These are phyloP conservation scores for Pan troglodytes DNA, from an alignment of 2,113 vertebrate species.

Conservation along the genomic window DNA sequence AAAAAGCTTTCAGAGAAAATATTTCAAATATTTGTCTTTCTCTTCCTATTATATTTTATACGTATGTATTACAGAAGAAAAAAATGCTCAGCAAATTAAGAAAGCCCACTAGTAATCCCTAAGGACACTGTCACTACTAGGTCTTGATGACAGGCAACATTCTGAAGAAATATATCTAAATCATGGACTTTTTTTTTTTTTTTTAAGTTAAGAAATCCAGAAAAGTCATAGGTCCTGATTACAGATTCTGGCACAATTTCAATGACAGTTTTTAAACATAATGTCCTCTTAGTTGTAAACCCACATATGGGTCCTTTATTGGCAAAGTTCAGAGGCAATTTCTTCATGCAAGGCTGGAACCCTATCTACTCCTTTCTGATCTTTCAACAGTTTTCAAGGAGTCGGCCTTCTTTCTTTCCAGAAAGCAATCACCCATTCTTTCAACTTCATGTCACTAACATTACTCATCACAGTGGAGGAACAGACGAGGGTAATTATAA, in stretches of 20 bases:
- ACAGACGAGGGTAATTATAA: background rate
- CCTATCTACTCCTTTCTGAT: slow-evolving; percentile 55
- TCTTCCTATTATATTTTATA: slow-evolving; percentile 29
- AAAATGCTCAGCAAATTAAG: slow-evolving; percentile 34
- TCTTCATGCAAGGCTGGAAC: slow-evolving; percentile 41
- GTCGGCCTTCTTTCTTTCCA: slow-evolving; percentile 57
- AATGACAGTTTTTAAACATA: slow-evolving; percentile 60
- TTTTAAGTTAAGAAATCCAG: slow-evolving; percentile 57
- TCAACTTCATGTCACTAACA: slow-evolving; percentile 59
- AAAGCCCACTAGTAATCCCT: background rate
- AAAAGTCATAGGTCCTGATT: slow-evolving; percentile 60
- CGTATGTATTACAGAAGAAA: slow-evolving; percentile 25
- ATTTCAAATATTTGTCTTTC: background rate
- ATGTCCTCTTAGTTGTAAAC: slow-evolving; percentile 50
- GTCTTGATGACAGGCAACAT: slow-evolving; percentile 50
- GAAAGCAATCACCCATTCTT: slow-evolving; percentile 71
- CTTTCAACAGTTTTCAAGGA: slow-evolving; percentile 65
- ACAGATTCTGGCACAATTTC: slow-evolving; percentile 56
- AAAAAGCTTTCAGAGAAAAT: background rate
- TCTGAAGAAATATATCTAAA: slow-evolving; percentile 71
- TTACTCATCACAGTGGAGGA: slow-evolving; percentile 49
- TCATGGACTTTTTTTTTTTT: slow-evolving; percentile 3
- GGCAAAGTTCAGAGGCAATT: slow-evolving; percentile 43
- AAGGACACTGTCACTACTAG: slow-evolving; percentile 32
- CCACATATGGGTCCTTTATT: slow-evolving; percentile 54